Base-by-base conservation (phyloP, 30 jellyfish, hydroid and myxozoan genomes). In the Catostylus mosaicus region DNA sequence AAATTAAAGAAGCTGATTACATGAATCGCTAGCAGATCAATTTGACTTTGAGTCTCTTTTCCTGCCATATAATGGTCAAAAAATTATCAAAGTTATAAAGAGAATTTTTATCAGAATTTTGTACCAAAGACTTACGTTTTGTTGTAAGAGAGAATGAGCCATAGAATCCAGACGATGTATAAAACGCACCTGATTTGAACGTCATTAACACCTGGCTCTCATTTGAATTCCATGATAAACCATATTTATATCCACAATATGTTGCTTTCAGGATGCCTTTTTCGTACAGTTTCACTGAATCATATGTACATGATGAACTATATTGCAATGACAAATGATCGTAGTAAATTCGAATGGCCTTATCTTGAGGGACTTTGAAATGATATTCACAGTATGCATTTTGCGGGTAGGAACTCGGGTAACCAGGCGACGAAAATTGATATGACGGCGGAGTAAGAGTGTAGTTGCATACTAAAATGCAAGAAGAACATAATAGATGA, bases 371-470 rank as follows among this genome's bases (percentile, higher is more conserved):
- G 24, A 61, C 73, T 61, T 32, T 29, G 73, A 61, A 26, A 32
- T 61, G 73, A 19, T 61, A 61, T 23, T 32, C 40, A 24, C 73
- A 61, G 22, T 29, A 23, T 0, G 47, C 5, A 3, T 0, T 23
- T 3, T 32, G 20, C 0, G 73, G 73, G 26, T 32, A 61, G 2
- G 4, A 6, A 38, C n/a, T 18, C 24, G 73, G 73, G 24, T 61
- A 61, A 24, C 43, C 73, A n/a, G 73, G 73, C 37, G 73, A 61
- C 26, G 73, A 26, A 61, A 61, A 61, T 19, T 20, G 20, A 6
- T 29, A 26, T 8, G 73, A 61, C 22, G 73, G 43, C 16, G 43
- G 22, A 23, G 5, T 24, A 20, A 61, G 24, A 32, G 18, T 61
- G 47, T 61, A 61, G 22, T 61, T 61, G 73, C 73, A 61, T 9